Evolutionary conservation across 2,888 invertebrate genomes (phyloP).

Genomic region (Smittia sp.): DNA sequence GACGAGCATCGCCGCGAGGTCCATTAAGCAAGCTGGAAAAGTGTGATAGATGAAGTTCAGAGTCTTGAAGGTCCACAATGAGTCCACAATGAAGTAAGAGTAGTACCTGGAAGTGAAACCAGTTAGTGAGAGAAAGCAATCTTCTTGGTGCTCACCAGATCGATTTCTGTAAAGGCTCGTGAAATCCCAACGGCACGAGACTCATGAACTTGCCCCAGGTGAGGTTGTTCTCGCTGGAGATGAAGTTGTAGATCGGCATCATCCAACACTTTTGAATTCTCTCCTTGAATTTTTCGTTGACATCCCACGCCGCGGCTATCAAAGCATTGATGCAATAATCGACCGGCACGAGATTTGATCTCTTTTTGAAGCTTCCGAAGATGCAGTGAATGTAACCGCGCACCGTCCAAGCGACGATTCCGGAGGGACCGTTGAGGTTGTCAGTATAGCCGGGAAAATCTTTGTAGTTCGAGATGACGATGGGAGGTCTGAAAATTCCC

Average conservation of each 20-base stretch:
- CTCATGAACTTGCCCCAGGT: constrained; percentile 54
- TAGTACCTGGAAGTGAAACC: constrained; percentile 50
- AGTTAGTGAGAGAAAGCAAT: background rate
- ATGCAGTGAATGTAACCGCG: constrained; percentile 53
- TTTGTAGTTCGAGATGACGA: constrained; percentile 54
- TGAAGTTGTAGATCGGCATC: constrained; percentile 54
- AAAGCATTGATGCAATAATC: constrained; percentile 55
- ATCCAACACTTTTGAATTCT: constrained; percentile 44
- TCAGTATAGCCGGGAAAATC: constrained; percentile 55
- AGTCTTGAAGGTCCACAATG: constrained; percentile 52
- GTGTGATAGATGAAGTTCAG: constrained; percentile 53
- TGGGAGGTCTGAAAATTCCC: constrained; percentile 53
- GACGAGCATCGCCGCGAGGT: constrained; percentile 52
- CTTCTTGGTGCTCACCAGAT: constrained; percentile 49
- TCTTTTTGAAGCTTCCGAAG: constrained; percentile 50
- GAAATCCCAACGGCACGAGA: constrained; percentile 52
- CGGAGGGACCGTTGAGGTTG: constrained; percentile 54
- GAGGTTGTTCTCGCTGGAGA: constrained; percentile 52
- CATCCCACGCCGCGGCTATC: constrained; percentile 54
- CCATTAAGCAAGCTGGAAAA: constrained; percentile 54
- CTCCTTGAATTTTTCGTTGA: constrained; percentile 48
- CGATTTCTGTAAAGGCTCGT: constrained; percentile 53
- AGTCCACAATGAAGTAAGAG: constrained; percentile 54
- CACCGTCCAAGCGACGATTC: constrained; percentile 53
- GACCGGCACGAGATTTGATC: constrained; percentile 53